Conservation (phyloP, 1,140 invertebrate species). For the Drosophila persimilis region DNA sequence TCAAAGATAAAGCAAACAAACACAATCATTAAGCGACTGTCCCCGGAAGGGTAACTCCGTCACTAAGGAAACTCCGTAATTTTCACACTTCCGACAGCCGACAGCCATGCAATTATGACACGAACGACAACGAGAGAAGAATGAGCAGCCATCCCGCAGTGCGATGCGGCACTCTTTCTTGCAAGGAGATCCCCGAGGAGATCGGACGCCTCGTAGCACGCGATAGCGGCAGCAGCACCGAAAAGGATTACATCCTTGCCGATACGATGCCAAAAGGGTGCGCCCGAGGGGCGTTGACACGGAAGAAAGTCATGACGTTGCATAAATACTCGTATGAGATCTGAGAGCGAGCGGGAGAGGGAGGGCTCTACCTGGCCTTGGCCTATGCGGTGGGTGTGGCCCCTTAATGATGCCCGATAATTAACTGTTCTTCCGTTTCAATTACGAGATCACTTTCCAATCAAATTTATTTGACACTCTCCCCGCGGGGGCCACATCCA, state of each 20-base stretch:
- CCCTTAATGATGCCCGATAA: conserved; percentile 66
- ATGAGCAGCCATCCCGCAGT: conserved; percentile 62
- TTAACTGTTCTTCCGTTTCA: conserved; percentile 62
- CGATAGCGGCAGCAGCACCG: conserved; percentile 60
- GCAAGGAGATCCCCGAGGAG: conserved; percentile 38
- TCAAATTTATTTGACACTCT: conserved; percentile 77
- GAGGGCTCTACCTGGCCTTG: conserved; percentile 46
- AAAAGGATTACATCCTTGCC: conserved; percentile 58
- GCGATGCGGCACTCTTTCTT: conserved; percentile 24
- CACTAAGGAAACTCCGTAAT: conserved; percentile 63
- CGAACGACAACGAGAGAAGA: conserved; percentile 27
- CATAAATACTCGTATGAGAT: conserved; percentile 25
- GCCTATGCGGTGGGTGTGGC: conserved; percentile 60
- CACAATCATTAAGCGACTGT: conserved; percentile 55
- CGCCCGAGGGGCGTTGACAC: conserved; percentile 62
- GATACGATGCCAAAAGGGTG: conserved; percentile 41
- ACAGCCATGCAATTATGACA: conserved; percentile 77
- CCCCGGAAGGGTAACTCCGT: conserved; percentile 42
- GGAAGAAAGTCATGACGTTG: conserved; percentile 69
- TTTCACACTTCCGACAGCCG: conserved; percentile 66
- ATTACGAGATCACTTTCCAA: conserved; percentile 52
- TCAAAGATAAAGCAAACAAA: conserved; percentile 70
- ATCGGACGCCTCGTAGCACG: conserved; percentile 58
- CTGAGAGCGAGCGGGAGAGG: conserved; percentile 14
- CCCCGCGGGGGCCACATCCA: conserved; percentile 30